A percentile compares a stretch with the other conserved stretches of the same genome.
phyloP scores from a whole-genome alignment of 2,797 vertebrate species.

The Alauda arvensis region DNA sequence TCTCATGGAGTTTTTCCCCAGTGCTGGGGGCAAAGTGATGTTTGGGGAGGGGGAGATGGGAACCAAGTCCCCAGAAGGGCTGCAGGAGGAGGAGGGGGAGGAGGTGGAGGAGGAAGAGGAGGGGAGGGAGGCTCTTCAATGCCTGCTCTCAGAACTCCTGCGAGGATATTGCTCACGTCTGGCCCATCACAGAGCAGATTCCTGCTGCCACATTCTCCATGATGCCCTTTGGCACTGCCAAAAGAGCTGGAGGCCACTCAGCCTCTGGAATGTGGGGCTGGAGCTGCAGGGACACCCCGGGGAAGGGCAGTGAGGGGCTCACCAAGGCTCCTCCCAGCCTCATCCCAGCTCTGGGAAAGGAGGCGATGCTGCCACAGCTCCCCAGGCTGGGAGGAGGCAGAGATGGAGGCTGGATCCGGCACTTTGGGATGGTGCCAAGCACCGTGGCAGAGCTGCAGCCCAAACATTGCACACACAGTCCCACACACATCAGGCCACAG shows the following conservation, averaged over 20 bases:
- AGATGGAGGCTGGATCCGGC: neutral
- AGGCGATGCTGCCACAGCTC: accelerated
- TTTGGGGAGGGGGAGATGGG: neutral
- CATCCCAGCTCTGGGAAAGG: neutral
- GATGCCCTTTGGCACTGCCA: neutral
- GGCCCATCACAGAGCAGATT: neutral
- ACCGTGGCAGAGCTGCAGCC: neutral
- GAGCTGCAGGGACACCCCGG: accelerated
- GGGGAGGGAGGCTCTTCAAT: accelerated
- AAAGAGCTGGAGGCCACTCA: neutral
- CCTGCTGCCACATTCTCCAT: neutral
- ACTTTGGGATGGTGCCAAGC: accelerated
- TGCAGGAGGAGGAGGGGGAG: neutral
- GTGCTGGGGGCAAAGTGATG: neutral
- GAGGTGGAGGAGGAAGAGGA: neutral
- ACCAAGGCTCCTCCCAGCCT: neutral
- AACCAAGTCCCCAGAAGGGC: neutral
- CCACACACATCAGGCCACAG: neutral
- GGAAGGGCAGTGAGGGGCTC: neutral
- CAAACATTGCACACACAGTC: accelerated
- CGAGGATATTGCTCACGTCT: neutral
- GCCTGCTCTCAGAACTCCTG: neutral
- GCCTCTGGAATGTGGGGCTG: accelerated
- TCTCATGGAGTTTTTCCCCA: accelerated
- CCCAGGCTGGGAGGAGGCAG: neutral